A percentile compares a stretch with the other conserved stretches of the same genome.
Conservation (phyloP, 2,888 invertebrate genomes). For the Metellina segmentata region DNA sequence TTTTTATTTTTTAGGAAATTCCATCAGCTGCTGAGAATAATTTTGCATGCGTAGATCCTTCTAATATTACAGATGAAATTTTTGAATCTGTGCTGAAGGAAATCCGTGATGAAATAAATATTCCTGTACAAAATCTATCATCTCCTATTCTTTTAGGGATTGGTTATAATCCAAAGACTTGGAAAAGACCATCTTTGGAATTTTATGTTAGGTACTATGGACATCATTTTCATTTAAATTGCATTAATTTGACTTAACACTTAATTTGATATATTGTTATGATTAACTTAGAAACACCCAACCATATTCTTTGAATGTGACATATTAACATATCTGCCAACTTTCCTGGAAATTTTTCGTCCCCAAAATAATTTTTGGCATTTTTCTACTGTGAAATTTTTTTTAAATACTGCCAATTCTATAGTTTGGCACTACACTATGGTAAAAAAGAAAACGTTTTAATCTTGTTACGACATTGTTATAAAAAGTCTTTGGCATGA, state of each 20-base stretch:
- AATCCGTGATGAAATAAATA: conserved; percentile 81
- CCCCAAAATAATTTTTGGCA: too few species aligned
- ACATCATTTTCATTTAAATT: conserved; percentile 13
- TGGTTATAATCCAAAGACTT: conserved; percentile 80
- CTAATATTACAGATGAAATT: conserved; percentile 80
- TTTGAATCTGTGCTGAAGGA: conserved; percentile 81
- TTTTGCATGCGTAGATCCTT: conserved; percentile 17
- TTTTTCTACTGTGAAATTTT: too few species aligned
- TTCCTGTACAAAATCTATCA: conserved; percentile 79
- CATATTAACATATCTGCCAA: too few species aligned
- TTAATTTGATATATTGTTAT: background rate
- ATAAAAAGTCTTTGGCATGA: too few species aligned
- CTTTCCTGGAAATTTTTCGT: too few species aligned
- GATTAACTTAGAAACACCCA: background rate
- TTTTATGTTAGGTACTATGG: conserved; percentile 80
- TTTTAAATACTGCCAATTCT: too few species aligned
- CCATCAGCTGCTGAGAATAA: background rate
- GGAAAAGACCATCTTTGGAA: conserved; percentile 81
- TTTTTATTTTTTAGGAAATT: conserved; percentile 42
- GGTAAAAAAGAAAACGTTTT: too few species aligned
- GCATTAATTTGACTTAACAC: background rate
- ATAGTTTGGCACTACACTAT: too few species aligned
- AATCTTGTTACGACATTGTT: too few species aligned
- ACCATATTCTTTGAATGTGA: background rate
- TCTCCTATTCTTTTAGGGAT: conserved; percentile 80